phyloP scores from a whole-genome alignment of 1,140 invertebrate genomes.

The Dolichoris vasculosae region DNA sequence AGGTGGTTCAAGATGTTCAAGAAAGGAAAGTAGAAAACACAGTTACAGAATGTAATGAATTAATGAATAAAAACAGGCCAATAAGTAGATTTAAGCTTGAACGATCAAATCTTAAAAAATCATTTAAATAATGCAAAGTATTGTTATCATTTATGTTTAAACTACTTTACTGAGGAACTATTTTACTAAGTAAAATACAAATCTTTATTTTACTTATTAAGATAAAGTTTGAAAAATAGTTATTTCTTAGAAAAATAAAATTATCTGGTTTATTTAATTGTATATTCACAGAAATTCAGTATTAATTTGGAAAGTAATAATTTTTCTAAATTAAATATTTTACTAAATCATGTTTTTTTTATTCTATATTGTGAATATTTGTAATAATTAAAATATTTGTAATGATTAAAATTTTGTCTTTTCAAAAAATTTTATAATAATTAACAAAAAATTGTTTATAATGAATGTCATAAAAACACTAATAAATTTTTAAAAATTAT shows the following conservation, averaged over 20 bases:
- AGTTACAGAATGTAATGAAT: slow-evolving; percentile 27
- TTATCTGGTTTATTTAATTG: not conserved
- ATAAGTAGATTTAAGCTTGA: slow-evolving; percentile 61
- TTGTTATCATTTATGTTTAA: slow-evolving; percentile 30
- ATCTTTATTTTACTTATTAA: slow-evolving; percentile 31
- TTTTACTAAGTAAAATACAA: slow-evolving; percentile 20
- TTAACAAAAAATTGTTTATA: not conserved
- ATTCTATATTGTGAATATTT: not conserved
- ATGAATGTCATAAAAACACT: not conserved
- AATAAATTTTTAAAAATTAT: not conserved
- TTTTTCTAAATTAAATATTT: not conserved
- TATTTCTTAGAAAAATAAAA: not conserved
- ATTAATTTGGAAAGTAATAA: not conserved
- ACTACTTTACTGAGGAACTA: slow-evolving; percentile 13
- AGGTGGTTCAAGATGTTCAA: slow-evolving; percentile 58
- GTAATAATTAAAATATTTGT: not conserved
- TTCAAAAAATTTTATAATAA: not conserved
- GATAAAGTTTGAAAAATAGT: not conserved
- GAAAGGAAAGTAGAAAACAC: slow-evolving; percentile 36
- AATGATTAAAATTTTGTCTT: not conserved
- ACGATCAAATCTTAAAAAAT: slow-evolving; percentile 53
- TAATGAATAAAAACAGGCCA: slow-evolving; percentile 45
- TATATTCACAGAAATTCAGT: not conserved
- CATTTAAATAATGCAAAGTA: slow-evolving; percentile 14
- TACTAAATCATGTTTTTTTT: not conserved